Conservation (phyloP, 2,888 invertebrate genomes). For the Pammene fasciana region DNA sequence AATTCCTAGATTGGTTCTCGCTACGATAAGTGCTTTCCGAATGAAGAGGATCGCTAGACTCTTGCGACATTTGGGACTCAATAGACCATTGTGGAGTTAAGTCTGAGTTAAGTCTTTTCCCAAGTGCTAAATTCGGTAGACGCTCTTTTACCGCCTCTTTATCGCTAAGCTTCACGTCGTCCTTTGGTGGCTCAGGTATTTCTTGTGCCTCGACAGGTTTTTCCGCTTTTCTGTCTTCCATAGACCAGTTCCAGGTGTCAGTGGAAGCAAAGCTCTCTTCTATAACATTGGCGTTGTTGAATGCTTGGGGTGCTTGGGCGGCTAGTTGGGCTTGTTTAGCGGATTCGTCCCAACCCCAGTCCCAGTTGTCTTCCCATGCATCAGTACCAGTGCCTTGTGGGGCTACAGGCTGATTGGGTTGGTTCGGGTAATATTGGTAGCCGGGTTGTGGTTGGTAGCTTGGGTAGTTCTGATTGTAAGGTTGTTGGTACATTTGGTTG, state of each 20-base stretch:
- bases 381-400: slow-evolving; percentile 52
- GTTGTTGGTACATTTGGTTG: slow-evolving; percentile 66
- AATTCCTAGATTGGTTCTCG: slow-evolving; percentile 83
- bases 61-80: slow-evolving; percentile 86
- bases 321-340: slow-evolving; percentile 68
- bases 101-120: slow-evolving; percentile 72
- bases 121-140: slow-evolving; percentile 74
- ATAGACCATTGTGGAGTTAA: slow-evolving; percentile 86
- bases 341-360: slow-evolving; percentile 85
- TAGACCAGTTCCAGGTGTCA: slow-evolving; percentile 86
- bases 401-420: slow-evolving; percentile 58
- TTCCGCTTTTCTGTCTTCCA: slow-evolving; percentile 73
- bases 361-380: slow-evolving; percentile 80
- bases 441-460: slow-evolving; percentile 56
- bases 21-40: slow-evolving; percentile 85
- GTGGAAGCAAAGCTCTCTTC: slow-evolving; percentile 83
- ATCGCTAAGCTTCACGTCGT: slow-evolving; percentile 71
- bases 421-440: slow-evolving; percentile 67
- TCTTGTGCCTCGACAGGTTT: slow-evolving; percentile 46
- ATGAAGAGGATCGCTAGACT: slow-evolving; percentile 84
- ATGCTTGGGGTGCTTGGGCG: slow-evolving; percentile 50
- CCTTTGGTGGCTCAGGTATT: slow-evolving; percentile 46
- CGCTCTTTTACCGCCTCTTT: slow-evolving; percentile 69
- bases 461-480: slow-evolving; percentile 66
- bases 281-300: slow-evolving; percentile 77